Evolutionary conservation across 1,140 invertebrate species (phyloP).

Genomic region (Ostrea edulis): DNA sequence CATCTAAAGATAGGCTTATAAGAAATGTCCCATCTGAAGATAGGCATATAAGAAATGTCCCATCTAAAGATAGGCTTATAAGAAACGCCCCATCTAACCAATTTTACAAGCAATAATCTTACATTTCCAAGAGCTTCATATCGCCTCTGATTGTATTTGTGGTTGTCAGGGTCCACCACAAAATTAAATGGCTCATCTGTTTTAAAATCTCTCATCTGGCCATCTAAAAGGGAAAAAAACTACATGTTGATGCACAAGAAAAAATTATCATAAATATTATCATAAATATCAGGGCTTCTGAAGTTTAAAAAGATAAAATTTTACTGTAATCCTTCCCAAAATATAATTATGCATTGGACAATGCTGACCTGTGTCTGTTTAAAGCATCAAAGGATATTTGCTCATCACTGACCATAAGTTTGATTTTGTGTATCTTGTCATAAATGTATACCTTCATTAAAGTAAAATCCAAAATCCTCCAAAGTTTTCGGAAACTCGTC

Average conservation of each 20-base stretch:
- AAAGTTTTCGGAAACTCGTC: constrained; percentile 52
- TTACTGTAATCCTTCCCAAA: no score
- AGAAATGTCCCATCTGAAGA: no score
- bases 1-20: no score
- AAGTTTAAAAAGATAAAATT: no score
- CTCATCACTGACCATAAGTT: neutral
- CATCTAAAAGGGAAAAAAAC: constrained; percentile 53
- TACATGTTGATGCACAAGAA: neutral
- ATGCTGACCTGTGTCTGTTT: no score
- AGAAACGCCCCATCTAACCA: no score
- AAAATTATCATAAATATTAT: neutral
- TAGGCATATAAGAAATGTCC: no score
- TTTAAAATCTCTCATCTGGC: constrained; percentile 63
- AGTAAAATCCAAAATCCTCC: constrained; percentile 47
- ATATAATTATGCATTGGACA: no score
- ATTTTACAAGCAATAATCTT: constrained; percentile 44
- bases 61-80: no score
- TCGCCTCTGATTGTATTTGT: constrained; percentile 84
- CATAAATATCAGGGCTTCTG: no score
- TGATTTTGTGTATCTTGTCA: neutral
- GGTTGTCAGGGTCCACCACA: constrained; percentile 67
- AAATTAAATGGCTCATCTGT: constrained; percentile 82
- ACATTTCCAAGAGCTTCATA: constrained; percentile 87
- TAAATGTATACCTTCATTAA: constrained; percentile 50
- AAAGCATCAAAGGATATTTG: no score